Evolutionary conservation across 2,888 invertebrate genomes (phyloP).

Genomic region (Drymonia ruficornis): DNA sequence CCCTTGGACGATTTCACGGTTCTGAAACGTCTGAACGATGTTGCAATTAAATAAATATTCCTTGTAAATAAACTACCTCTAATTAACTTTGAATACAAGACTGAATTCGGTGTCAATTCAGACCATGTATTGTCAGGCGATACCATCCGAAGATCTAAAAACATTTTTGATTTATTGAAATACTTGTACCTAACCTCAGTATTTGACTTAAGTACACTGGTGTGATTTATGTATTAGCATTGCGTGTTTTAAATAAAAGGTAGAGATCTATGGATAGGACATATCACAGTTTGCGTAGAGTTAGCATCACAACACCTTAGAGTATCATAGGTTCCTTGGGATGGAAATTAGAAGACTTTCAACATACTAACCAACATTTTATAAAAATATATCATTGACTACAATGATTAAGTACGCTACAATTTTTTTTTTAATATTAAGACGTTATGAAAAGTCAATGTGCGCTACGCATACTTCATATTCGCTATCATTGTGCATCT

Average conservation of each 20-base stretch:
- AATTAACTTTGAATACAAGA: conserved; percentile 75
- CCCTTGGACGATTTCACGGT: too few species aligned
- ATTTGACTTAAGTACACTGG: conserved; percentile 13
- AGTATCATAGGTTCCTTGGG: background rate
- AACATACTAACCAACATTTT: too few species aligned
- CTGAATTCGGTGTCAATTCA: conserved; percentile 85
- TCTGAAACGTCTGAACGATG: background rate
- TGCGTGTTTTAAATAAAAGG: conserved; percentile 17
- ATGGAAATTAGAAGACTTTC: too few species aligned
- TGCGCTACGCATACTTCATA: too few species aligned
- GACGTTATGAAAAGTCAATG: too few species aligned
- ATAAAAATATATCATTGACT: too few species aligned
- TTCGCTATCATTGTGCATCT: too few species aligned
- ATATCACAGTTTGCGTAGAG: conserved; percentile 35
- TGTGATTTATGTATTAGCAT: conserved; percentile 10
- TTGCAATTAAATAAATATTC: conserved; percentile 28
- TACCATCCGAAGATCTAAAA: conserved; percentile 41
- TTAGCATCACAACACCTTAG: conserved; percentile 23
- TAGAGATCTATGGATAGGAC: conserved; percentile 29
- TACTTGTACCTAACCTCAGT: conserved; percentile 6
- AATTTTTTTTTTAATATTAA: too few species aligned
- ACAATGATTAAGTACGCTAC: too few species aligned
- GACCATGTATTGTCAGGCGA: conserved; percentile 48
- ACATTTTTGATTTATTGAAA: conserved; percentile 22
- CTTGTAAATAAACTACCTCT: conserved; percentile 77